phyloP scores from a whole-genome alignment of 2,888 invertebrate species.

The Pollenia griseotomentosa region DNA sequence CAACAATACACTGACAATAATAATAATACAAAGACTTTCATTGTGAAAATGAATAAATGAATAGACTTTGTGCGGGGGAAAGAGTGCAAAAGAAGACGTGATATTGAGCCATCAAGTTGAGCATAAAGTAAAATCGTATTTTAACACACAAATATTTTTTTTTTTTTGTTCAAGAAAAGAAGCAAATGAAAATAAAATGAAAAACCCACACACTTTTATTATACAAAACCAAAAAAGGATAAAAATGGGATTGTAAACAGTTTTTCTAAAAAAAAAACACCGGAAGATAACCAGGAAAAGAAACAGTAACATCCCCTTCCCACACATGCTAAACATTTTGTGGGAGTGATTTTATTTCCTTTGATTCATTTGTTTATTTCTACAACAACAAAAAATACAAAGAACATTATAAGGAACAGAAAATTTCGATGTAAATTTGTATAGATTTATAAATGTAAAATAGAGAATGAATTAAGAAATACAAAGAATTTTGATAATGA shows the following conservation, averaged over 20 bases:
- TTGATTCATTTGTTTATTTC: slow-evolving; percentile 64
- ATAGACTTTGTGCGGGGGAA: slow-evolving; percentile 11
- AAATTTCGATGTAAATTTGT: slow-evolving; percentile 1
- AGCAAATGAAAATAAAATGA: slow-evolving; percentile 43
- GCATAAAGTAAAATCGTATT: slow-evolving; percentile 74
- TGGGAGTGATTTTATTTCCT: slow-evolving; percentile 62
- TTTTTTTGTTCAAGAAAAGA: slow-evolving; percentile 10
- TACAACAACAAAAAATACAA: slow-evolving; percentile 4
- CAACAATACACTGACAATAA: slow-evolving; percentile 61
- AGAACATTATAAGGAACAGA: neutral
- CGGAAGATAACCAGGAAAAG: slow-evolving; percentile 29
- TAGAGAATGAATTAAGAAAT: slow-evolving; percentile 20
- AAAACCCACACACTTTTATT: slow-evolving; percentile 38
- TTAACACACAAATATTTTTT: slow-evolving; percentile 56
- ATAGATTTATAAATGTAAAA: slow-evolving; percentile 30
- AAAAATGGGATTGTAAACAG: slow-evolving; percentile 57
- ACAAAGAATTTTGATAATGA: slow-evolving; percentile 52
- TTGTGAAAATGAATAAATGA: slow-evolving; percentile 34
- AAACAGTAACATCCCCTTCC: slow-evolving; percentile 34
- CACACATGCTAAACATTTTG: slow-evolving; percentile 47
- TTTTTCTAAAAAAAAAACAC: slow-evolving; percentile 35
- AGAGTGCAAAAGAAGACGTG: slow-evolving; percentile 46
- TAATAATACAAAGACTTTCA: slow-evolving; percentile 48
- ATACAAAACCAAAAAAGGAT: slow-evolving; percentile 51
- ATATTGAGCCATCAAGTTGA: slow-evolving; percentile 74